Conservation (phyloP, 2,888 invertebrate genomes). For the Athetis lepigone region DNA sequence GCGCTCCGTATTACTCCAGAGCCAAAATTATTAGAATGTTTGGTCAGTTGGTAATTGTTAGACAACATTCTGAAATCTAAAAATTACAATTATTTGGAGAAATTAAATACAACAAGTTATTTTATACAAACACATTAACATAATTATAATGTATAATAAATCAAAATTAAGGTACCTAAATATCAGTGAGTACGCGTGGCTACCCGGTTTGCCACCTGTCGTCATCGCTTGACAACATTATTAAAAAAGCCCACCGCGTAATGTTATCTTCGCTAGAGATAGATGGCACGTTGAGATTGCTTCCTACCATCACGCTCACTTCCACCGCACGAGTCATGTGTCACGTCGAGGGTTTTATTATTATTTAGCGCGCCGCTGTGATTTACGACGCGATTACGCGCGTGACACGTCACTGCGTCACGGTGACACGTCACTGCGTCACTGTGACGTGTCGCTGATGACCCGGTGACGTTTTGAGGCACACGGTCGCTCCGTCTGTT, state of each 20-base stretch:
- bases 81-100: too few species aligned
- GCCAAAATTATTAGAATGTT: not conserved
- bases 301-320: constrained; percentile 10
- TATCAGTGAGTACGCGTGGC: too few species aligned
- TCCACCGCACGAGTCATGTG: constrained; percentile 20
- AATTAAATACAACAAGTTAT: too few species aligned
- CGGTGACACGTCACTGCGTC: constrained; percentile 29
- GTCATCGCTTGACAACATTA: too few species aligned
- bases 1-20: not conserved
- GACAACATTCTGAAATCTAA: too few species aligned
- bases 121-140: too few species aligned
- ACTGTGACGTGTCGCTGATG: constrained; percentile 42
- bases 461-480: constrained; percentile 7
- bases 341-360: constrained; percentile 52
- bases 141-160: too few species aligned
- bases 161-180: too few species aligned
- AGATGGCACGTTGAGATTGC: constrained; percentile 2
- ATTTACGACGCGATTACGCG: constrained; percentile 71
- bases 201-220: too few species aligned
- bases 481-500: not conserved
- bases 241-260: not conserved
- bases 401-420: constrained; percentile 44
- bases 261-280: not conserved
- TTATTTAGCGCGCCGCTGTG: constrained; percentile 58
- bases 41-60: too few species aligned